These are phyloP conservation scores for Rafetus swinhoei DNA, from an alignment of 2,113 vertebrate genomes.

Conservation along the genomic window DNA sequence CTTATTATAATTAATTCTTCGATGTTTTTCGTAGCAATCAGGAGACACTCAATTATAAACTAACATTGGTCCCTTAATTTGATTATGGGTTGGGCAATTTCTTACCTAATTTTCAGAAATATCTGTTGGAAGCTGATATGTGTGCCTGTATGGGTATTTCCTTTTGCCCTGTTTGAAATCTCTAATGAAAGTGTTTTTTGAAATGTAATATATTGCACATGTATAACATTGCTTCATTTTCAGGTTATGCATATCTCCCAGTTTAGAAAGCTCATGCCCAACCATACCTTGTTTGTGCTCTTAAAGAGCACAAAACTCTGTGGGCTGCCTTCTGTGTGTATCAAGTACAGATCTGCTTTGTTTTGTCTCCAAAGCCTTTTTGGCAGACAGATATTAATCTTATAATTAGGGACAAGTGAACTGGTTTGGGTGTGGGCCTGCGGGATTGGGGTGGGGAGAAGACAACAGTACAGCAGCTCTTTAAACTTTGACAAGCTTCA, in stretches of 20 bases:
- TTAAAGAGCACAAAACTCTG: neutral
- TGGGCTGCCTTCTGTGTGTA: neutral
- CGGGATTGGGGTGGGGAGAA: neutral
- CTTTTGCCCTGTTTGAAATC: neutral
- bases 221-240: slow-evolving; percentile 30
- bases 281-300: neutral
- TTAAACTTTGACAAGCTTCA: neutral
- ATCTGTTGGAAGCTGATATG: neutral
- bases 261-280: neutral
- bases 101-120: neutral
- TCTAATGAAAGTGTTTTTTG: slow-evolving; percentile 46
- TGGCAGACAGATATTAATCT: neutral
- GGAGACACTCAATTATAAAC: neutral
- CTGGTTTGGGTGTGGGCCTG: accelerated
- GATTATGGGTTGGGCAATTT: neutral
- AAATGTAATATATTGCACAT: slow-evolving; percentile 43
- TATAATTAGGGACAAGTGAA: neutral
- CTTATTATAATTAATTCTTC: slow-evolving; percentile 1
- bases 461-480: neutral
- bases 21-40: neutral
- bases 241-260: slow-evolving; percentile 3
- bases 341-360: neutral
- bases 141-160: neutral
- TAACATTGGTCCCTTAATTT: neutral
- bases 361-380: neutral